Base-by-base conservation (phyloP, 2,797 vertebrate species). In the Pipistrellus pipistrellus region DNA sequence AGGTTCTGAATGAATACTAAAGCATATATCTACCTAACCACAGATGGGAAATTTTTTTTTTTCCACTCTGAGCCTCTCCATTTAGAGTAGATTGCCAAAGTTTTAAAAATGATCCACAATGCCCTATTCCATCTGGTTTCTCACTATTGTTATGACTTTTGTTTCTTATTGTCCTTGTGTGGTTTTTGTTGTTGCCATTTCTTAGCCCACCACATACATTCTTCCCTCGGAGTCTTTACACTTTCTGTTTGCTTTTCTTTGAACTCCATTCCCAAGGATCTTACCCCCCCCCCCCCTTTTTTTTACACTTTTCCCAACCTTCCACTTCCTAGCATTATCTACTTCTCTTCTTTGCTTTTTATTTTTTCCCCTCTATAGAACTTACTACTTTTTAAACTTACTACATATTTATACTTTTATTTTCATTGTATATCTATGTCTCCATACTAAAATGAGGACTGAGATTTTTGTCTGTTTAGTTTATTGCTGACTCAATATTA, bases 1-100 rank as follows among this genome's bases (percentile, higher is more conserved):
- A 69, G 57, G 17, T 90, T 93, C 73, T 84, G 64, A 91, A 68
- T 3, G 15, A 86, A 59, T 21, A 78, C 44, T 78, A 62, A 85
- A 76, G 53, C 68, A 35, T 85, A 48, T 72, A 4, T 88, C 69
- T 75, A 6, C 91, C 77, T 72, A 68, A 35, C 30, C 17, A 41
- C 44, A 64, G 35, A 64, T 32, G 41, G 21, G 38, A 57, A 77
- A 53, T 0, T 8, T 32, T 2, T 14, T 18, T 71, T 77, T 72
- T 76, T n/a, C n/a, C 13, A 41, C 6, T 83, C 72, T 94, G 3
- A 77, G 35, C 0, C 8, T 90, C 38, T 94, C 20, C 1, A 32
- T 15, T 86, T 94, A 64, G 2, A 78, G 15, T 71, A 77, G 15
- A 72, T 77, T 68, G 9, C 13, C n/a, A 30, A n/a, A 48, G 5